Conservation (phyloP, 2,888 invertebrate genomes). For the Zootermopsis nevadensis region DNA sequence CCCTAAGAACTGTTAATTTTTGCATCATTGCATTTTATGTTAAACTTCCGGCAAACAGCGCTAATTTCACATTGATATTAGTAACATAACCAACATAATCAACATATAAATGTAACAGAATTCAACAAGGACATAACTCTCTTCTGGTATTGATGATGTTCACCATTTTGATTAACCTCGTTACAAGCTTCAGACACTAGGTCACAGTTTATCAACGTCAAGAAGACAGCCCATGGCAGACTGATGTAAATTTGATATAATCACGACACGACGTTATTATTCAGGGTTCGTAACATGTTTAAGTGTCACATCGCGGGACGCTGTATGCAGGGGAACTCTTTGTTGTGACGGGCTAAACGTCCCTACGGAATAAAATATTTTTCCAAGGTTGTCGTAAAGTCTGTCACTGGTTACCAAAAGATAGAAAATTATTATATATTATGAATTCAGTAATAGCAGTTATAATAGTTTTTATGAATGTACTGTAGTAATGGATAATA, state of each 20-base stretch:
- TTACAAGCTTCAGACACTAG: too few species aligned
- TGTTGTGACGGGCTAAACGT: not conserved
- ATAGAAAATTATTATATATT: not conserved
- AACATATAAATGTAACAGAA: too few species aligned
- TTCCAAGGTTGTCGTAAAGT: not conserved
- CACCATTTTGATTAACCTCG: too few species aligned
- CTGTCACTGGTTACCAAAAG: not conserved
- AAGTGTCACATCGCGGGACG: not conserved
- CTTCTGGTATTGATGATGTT: too few species aligned
- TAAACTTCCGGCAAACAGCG: not conserved
- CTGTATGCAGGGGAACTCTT: not conserved
- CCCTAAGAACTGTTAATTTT: not conserved
- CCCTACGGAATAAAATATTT: not conserved
- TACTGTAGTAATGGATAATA: too few species aligned
- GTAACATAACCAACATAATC: too few species aligned
- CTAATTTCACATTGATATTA: not conserved
- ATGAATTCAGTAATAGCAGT: not conserved
- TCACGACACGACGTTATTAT: not conserved
- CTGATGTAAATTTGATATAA: not conserved
- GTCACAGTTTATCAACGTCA: too few species aligned
- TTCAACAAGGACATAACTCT: too few species aligned
- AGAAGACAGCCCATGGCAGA: not conserved
- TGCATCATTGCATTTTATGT: not conserved
- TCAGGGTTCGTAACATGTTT: not conserved
- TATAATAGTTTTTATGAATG: too few species aligned